Percentiles rank a stretch among this genome's conserved stretches.
phyloP scores from a whole-genome alignment of 2,797 vertebrate genomes.

The Centropyge bicolor region DNA sequence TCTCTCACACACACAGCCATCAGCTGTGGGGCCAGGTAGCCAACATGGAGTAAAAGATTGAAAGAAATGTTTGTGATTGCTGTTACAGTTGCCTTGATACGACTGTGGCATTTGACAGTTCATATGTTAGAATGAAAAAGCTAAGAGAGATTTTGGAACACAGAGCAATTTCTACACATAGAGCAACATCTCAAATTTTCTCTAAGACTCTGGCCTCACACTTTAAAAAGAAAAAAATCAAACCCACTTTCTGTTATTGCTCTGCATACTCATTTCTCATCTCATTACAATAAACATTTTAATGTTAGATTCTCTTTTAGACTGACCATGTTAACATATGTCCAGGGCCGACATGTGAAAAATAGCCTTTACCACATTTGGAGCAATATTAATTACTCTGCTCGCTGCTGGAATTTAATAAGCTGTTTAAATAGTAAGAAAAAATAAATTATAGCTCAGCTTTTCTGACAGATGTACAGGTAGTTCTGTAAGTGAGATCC shows the following conservation, averaged over 20 bases:
- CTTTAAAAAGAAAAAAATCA: neutral
- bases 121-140: no score
- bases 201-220: no score
- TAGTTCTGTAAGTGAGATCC: conserved; percentile 28
- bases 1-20: no score
- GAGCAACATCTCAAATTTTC: no score
- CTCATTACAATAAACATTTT: conserved; percentile 22
- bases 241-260: neutral
- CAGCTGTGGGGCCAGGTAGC: no score
- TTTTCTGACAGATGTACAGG: conserved; percentile 34
- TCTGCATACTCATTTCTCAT: conserved; percentile 1
- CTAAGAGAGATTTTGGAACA: no score
- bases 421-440: neutral
- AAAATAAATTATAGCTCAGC: conserved; percentile 10
- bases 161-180: no score
- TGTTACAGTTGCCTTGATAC: no score
- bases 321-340: conserved; percentile 5
- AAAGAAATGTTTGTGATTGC: no score
- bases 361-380: conserved; percentile 6
- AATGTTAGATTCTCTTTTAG: conserved; percentile 5
- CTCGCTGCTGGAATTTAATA: conserved; percentile 2
- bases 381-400: conserved; percentile 5
- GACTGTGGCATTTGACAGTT: no score
- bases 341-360: conserved; percentile 5
- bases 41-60: no score